A percentile compares a stretch with the other conserved stretches of the same genome.
Conservation (phyloP, 1,140 invertebrate species). For the Octopus sinensis region DNA sequence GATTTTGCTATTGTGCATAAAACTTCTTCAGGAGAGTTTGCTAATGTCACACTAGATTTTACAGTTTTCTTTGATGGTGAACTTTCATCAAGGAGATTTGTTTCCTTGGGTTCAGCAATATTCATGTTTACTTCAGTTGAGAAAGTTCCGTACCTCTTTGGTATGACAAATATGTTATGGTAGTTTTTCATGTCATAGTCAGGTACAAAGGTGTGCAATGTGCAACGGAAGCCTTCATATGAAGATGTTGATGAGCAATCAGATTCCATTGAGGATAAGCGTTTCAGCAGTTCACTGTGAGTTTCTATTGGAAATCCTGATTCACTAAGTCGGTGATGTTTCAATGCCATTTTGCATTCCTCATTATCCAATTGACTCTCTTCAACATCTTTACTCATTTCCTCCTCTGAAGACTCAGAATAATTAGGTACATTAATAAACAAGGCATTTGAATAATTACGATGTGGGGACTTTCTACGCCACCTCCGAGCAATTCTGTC, state of each 20-base stretch:
- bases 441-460: slow-evolving; percentile 1
- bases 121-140: neutral
- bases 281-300: neutral
- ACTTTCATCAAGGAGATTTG: too few species aligned
- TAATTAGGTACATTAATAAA: neutral
- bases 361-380: neutral
- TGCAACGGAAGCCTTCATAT: neutral
- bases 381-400: neutral
- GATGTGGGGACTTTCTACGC: neutral
- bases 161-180: neutral
- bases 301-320: slow-evolving; percentile 2
- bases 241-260: neutral
- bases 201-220: neutral
- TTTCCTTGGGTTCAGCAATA: too few species aligned
- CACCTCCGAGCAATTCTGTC: neutral
- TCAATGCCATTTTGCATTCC: neutral
- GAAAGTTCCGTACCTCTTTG: neutral
- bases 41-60: too few species aligned
- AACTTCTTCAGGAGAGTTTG: too few species aligned
- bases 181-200: slow-evolving; percentile 4
- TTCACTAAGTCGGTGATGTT: neutral
- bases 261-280: neutral
- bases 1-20: too few species aligned
- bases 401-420: neutral
- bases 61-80: too few species aligned